Percentiles rank a stretch among this genome's conserved stretches.
Conservation (phyloP, 1,140 invertebrate genomes). For the Pteromalus puparum region DNA sequence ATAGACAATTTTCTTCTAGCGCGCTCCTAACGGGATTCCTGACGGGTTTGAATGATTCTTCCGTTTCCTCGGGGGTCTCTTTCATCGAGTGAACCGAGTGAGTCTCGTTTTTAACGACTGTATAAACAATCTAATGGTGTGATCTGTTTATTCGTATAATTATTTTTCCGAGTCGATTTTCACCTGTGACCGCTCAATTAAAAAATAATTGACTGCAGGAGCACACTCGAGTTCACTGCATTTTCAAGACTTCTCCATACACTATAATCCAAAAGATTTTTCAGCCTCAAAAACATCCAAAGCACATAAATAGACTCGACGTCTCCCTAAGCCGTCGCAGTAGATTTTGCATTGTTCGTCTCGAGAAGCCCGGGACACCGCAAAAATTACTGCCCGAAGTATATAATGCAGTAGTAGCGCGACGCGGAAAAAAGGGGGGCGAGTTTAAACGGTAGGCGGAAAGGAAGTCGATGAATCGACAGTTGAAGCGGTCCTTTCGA, state of each 20-base stretch:
- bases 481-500: conserved; percentile 46
- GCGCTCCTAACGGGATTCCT: conserved; percentile 6
- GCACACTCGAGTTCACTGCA: too few species aligned
- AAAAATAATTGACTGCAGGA: background rate
- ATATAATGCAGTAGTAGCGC: background rate
- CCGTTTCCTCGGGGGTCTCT: background rate
- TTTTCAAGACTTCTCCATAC: background rate
- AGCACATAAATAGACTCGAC: conserved; percentile 25
- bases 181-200: background rate
- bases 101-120: background rate
- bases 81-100: too few species aligned
- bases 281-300: background rate
- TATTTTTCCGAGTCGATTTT: too few species aligned
- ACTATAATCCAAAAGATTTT: background rate
- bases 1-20: conserved; percentile 37
- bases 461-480: conserved; percentile 48
- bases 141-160: too few species aligned
- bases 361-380: background rate
- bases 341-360: background rate
- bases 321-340: background rate
- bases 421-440: conserved; percentile 26
- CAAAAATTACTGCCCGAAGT: conserved; percentile 23
- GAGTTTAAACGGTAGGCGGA: conserved; percentile 45
- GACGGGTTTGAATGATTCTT: background rate
- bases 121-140: background rate